Conservation (phyloP, 2,113 vertebrate species). For the Pteronura brasiliensis region DNA sequence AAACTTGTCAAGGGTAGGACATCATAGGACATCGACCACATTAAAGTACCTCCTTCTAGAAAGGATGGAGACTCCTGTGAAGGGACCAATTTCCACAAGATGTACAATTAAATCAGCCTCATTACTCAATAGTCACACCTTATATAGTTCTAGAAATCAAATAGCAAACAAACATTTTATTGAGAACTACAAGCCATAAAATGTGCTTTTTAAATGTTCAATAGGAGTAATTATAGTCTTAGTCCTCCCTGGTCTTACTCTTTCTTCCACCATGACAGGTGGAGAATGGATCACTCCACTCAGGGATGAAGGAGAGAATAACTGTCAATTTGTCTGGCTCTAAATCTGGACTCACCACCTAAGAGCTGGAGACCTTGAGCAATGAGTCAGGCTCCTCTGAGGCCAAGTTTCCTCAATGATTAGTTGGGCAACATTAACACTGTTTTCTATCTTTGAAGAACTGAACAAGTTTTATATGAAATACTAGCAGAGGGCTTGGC, state of each 20-base stretch:
- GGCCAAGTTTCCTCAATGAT: background rate
- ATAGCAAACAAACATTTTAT: slow-evolving; percentile 1
- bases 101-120: background rate
- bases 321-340: accelerated
- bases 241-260: background rate
- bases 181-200: slow-evolving; percentile 19
- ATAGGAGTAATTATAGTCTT: background rate
- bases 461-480: background rate
- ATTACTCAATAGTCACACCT: background rate
- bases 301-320: background rate
- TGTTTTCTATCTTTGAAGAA: background rate
- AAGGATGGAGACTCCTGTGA: background rate
- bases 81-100: background rate
- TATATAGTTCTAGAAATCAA: slow-evolving; percentile 27
- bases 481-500: background rate
- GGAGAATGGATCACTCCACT: background rate
- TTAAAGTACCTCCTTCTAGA: background rate
- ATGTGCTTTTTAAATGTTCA: background rate
- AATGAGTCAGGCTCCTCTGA: background rate
- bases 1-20: background rate
- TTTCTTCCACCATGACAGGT: background rate
- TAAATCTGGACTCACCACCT: background rate
- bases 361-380: background rate
- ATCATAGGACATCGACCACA: background rate
- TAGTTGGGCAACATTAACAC: background rate